Evolutionary conservation across 2,113 vertebrate genomes (phyloP), one percentile per base, ranked within the genome.

Genomic region (Ptychochromis oligacanthus): DNA sequence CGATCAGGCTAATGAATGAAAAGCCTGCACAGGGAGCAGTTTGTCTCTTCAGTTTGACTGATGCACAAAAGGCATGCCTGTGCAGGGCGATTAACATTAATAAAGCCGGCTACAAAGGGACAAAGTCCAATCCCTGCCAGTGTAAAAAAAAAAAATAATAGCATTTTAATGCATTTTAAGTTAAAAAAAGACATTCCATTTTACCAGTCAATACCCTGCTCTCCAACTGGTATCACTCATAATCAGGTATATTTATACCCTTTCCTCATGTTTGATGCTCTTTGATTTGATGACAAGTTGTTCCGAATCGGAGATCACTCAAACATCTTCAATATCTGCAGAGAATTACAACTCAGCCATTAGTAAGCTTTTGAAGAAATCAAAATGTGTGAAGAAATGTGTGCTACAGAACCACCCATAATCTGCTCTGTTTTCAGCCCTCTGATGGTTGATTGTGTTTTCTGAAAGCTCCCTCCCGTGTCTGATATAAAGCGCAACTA

Each of bases 1-100:
- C 26, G 40, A 72, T 65, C 79, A 75, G 7, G 24, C 70, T 79
- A 75, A 82, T 36, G 55, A 58, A 11, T 34, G 24, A 28, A 86
- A 54, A 13, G 65, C 17, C 38, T 28, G 64, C 56, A 43, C 57
- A 18, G 61, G 77, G 58, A 61, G 58, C 57, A n/a, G 46, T 67
- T 36, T 49, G 46, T 72, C 46, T 20, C 46, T 72, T 72, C 26
- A 72, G 26, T 72, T 72, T 72, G 52, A 52, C 17, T 13, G 65
- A 28, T 70, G 43, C 65, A 70, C 3, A 2, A 20, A 70, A 52
- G 43, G 49, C 4, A 17, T 52, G 31, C 52, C 26, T 2, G 18
- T 8, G 26, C 52, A 72, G 46, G 3, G 18, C 31, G 67, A 54
- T 4, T 17, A 31, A 20, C 43, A 49, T 28, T 49, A 40, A 49